Base-by-base conservation (phyloP, 2,888 invertebrate species). In the Zygogramma bicolorata region DNA sequence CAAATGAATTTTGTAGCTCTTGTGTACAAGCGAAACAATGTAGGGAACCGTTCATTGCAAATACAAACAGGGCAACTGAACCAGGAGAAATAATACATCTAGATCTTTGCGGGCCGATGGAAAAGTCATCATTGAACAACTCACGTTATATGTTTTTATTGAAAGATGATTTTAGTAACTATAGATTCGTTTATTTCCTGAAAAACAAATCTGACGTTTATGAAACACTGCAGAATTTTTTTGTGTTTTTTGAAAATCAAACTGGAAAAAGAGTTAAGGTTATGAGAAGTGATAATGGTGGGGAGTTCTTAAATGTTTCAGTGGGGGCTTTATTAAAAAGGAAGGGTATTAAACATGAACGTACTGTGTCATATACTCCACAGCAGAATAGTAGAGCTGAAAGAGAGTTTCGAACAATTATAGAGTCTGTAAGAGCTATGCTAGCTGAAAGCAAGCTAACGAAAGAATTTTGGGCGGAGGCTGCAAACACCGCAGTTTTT, bases 251-350 rank as follows among this genome's bases (percentile, higher is more conserved):
- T n/a, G n/a, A n/a, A n/a, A n/a, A n/a, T n/a, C n/a, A n/a, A n/a
- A n/a, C n/a, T n/a, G n/a, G n/a, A n/a, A n/a, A n/a, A n/a, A n/a
- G n/a, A n/a, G n/a, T n/a, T n/a, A n/a, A n/a, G n/a, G n/a, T n/a
- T n/a, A 49, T 82, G 6, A 62, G 77, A 57, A 70, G 60, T 59
- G 80, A 81, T 57, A 81, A 80, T 70, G 80, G 77, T n/a, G 63
- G 62, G 2, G 80, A 82, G 68, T 80, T 75, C 49, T 53, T 53
- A 18, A 53, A 53, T 6, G 3, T 2, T 15, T 13, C 13, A 20
- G 27, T 59, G 7, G 8, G 10, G 5, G 42, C 31, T 27, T 38
- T 67, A n/a, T 57, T 67, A 34, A 62, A 61, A 61, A 22, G 58
- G 1, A 18, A 62, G 3, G 67, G 67, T 13, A 67, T 71, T 15